These are phyloP conservation scores for Ochropleura plecta DNA, from an alignment of 2,888 invertebrate genomes.

Conservation along the genomic window DNA sequence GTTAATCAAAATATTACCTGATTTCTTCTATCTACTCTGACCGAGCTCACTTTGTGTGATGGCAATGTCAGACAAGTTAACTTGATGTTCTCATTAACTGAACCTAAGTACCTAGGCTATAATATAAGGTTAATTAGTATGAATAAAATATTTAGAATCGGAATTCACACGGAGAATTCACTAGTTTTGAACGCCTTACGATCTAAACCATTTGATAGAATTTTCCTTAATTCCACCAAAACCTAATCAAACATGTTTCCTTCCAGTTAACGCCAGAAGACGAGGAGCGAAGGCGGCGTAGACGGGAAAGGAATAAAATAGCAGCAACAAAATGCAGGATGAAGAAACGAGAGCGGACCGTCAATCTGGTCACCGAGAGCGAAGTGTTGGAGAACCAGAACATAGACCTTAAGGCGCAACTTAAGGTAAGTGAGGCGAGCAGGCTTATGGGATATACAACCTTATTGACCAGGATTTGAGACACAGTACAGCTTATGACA, in stretches of 20 bases:
- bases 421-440: conserved; percentile 84
- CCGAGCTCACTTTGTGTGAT: neutral
- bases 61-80: neutral
- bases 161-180: neutral
- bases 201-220: neutral
- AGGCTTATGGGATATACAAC: neutral
- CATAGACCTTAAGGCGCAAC: conserved; percentile 95
- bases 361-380: conserved; percentile 96
- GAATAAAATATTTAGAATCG: neutral
- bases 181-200: neutral
- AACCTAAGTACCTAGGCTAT: neutral
- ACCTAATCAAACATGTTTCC: conserved; percentile 15
- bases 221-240: neutral
- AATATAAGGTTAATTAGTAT: neutral
- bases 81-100: neutral
- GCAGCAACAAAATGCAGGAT: conserved; percentile 98
- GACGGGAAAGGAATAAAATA: conserved; percentile 98
- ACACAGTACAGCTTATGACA: neutral
- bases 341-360: conserved; percentile 97
- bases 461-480: neutral
- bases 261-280: conserved; percentile 96
- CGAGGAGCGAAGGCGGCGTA: conserved; percentile 95
- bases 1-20: neutral
- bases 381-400: conserved; percentile 96
- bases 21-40: neutral